Evolutionary conservation across 1,140 invertebrate genomes (phyloP), one percentile per base, ranked within the genome.

Genomic region (Battus philenor): DNA sequence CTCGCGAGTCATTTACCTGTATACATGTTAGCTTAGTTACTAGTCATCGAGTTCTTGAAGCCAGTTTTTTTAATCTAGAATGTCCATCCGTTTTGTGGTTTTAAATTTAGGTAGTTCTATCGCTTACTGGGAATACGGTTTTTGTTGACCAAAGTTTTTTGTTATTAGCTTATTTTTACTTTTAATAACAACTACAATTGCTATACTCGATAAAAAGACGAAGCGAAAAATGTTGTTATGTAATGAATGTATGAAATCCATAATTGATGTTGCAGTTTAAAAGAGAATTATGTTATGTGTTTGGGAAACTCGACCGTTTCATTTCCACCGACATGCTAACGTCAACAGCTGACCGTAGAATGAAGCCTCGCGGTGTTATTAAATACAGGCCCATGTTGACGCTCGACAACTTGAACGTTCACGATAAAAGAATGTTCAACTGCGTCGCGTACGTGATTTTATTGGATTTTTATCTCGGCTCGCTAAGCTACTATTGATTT

Each of bases 401-500:
- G 55, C 54, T 63, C 54, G 48, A 34, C 13, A 26, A 13, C 13
- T 6, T 3, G 47, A 59, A 61, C 57, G 61, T 43, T 49, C 53
- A 59, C 67, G 65, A 77, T 75, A 77, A 75, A 74, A 64, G 64
- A 65, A 65, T 58, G 54, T 57, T 52, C 58, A 62, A 61, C 43
- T 36, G 50, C 36, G 32, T 45, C 36, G 22, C 41, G 54, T 48
- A 79, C 72, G 75, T 79, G 75, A 67, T 79, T 79, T 76, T 74
- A 79, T 76, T 59, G 66, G 62, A 67, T 64, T 80, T 65, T 77
- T 75, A 80, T 75, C 71, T 64, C 32, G 46, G 32, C 39, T 27
- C 26, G 34, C 39, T 29, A 46, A 47, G 50, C 44, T 24, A 26
- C 22, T 27, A 41, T 41, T 41, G 38, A 41, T 41, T 41, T 41